Base-by-base conservation (phyloP, 2,113 vertebrate genomes). In the Anser cygnoides region DNA sequence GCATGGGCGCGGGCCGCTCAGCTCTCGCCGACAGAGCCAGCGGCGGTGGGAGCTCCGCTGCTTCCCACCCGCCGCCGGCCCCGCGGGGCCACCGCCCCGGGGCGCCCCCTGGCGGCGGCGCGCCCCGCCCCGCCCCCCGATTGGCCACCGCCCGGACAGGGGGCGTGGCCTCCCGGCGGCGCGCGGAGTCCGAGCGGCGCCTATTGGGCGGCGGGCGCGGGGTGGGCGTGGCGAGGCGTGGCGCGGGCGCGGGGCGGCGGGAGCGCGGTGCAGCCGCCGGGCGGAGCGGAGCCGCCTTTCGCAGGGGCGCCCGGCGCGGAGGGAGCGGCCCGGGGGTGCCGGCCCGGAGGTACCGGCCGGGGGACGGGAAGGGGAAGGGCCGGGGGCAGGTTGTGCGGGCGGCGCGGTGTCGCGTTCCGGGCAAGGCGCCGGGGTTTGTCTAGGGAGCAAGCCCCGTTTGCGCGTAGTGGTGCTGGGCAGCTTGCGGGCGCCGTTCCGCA, bases 31-130 rank as follows among this genome's bases (percentile, higher is more conserved):
- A 13, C 18, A 46, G 70, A 3, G 2, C 52, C 52, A 14, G 21
- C 7, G 29, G 9, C 17, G n/a, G 65, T 5, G 35, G 6, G 54
- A 20, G 57, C 65, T 29, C 1, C 0, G 80, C 52, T 28, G 12
- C 18, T 10, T 21, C 39, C 61, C 3, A 2, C 2, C 6, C 39
- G 41, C 79, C 1, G 8, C 20, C 46, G 39, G 39, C 46, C 9
- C 49, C 28, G 29, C 29, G 19, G 41, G 26, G 20, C 5, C 17
- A 5, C 15, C 63, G 39, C 63, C 6, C 62, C 33, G 19, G 18
- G 11, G 63, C 41, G 65, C 65, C 41, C n/a, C n/a, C 58, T 35
- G 14, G 58, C 58, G 58, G 58, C 26, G 58, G n/a, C 23, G 2
- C 13, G 22, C 17, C n/a, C 71, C 22, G 17, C 21, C 28, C 35